Evolutionary conservation across 2,888 invertebrate genomes (phyloP), one percentile per base, ranked within the genome.

Genomic region (Venusia cambrica): DNA sequence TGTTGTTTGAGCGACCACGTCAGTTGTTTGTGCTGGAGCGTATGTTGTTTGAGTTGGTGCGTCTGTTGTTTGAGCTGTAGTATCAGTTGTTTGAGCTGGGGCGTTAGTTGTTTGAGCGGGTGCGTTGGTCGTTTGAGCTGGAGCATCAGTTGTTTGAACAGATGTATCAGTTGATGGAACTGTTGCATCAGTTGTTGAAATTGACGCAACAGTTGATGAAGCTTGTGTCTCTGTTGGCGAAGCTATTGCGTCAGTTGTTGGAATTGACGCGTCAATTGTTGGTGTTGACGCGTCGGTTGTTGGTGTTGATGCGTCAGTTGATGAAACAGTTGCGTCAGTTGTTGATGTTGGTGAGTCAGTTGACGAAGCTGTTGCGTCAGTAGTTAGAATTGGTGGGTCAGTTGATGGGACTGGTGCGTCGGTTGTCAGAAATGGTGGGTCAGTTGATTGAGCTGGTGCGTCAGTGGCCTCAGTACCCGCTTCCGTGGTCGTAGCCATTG

Each of bases 381-480:
- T 13, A 5, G 29, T 35, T 1, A 30, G 21, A 1, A 28, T 31
- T 0, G 38, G 6, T 21, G 35, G 21, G 2, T 37, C 30, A 2
- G 27, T 36, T 9, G 48, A 31, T 12, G 15, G 9, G 0, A 10
- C 25, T 5, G 39, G 14, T 2, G 39, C 24, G 2, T 31, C 11
- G 1, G 31, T 24, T 5, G 26, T 19, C 4, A 17, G 10, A 3
- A 16, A 5, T n/a, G n/a, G n/a, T 38, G 30, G 1, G 31, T 40
- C n/a, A 48, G 35, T 10, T 12, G 12, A 1, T 2, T 6, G 5
- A 4, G 22, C n/a, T n/a, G n/a, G n/a, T 38, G 30, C 1, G 31
- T 40, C n/a, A 48, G 35, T 10, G 15, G 12, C 1, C 1, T 6
- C n/a, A 4, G 22, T 26, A 1, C 42, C 18, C 2, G 40, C 22